These are phyloP conservation scores for Galerucella pusilla DNA, from an alignment of 2,888 invertebrate genomes.

Conservation along the genomic window DNA sequence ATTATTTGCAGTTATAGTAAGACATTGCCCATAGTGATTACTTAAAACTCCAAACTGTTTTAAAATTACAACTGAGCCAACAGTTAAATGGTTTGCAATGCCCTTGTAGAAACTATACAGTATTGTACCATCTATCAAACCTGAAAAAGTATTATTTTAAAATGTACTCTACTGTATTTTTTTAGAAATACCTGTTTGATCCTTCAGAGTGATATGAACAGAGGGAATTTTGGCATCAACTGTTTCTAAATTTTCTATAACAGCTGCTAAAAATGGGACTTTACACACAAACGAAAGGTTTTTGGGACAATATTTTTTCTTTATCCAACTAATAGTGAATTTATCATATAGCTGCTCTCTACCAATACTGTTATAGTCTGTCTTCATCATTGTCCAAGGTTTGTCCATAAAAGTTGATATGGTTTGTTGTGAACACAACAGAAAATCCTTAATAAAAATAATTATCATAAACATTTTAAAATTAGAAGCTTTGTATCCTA, in stretches of 20 bases:
- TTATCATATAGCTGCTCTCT: constrained; percentile 46
- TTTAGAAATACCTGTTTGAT: constrained; percentile 53
- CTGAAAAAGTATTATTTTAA: constrained; percentile 46
- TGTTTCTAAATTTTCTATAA: constrained; percentile 54
- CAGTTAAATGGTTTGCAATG: constrained; percentile 48
- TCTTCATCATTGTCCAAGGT: constrained; percentile 54
- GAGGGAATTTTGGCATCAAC: constrained; percentile 48
- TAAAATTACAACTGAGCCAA: constrained; percentile 57
- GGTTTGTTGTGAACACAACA: constrained; percentile 54
- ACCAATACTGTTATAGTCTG: constrained; percentile 46
- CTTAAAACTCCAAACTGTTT: constrained; percentile 56
- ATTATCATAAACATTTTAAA: constrained; percentile 7
- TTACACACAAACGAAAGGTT: constrained; percentile 53
- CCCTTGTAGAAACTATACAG: constrained; percentile 56
- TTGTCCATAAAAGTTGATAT: constrained; percentile 50
- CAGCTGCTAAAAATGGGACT: constrained; percentile 59
- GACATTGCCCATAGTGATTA: constrained; percentile 52
- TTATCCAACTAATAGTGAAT: constrained; percentile 59
- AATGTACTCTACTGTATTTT: not conserved
- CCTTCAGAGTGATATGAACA: constrained; percentile 55
- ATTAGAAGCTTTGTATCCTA: constrained; percentile 10
- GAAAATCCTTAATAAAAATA: constrained; percentile 32
- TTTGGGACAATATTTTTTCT: constrained; percentile 45
- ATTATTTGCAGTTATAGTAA: constrained; percentile 58
- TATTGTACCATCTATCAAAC: constrained; percentile 57